A percentile compares a stretch with the other conserved stretches of the same genome.
These are phyloP conservation scores for Leucoraja erinaceus DNA, from an alignment of 2,113 vertebrate species.

Conservation along the genomic window DNA sequence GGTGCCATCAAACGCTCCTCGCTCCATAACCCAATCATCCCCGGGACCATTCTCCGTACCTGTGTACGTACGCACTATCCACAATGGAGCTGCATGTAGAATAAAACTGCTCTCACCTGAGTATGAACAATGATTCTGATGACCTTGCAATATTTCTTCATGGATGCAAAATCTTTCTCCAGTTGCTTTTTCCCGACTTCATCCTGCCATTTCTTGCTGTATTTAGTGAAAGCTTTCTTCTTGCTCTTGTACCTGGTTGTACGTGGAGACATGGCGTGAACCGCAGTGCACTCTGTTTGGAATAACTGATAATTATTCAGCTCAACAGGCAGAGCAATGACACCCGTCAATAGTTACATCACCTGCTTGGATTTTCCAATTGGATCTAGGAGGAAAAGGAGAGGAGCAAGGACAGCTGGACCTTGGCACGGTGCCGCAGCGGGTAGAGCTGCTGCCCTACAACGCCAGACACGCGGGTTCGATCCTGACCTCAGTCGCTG, in stretches of 20 bases:
- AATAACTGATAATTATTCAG: not conserved
- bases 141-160: constrained; percentile 72
- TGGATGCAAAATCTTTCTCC: constrained; percentile 64
- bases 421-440: no score
- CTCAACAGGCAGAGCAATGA: not conserved
- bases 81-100: no score
- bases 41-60: no score
- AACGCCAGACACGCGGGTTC: no score
- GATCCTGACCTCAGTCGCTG: no score
- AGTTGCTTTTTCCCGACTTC: constrained; percentile 59
- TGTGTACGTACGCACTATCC: no score
- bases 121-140: constrained; percentile 70
- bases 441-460: no score
- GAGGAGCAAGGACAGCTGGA: not conserved
- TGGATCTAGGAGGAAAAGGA: not conserved
- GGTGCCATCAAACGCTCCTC: no score
- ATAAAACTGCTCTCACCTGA: constrained; percentile 54
- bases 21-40: no score
- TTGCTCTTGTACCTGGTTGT: constrained; percentile 64
- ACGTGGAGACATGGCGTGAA: not conserved
- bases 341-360: not conserved
- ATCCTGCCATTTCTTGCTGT: constrained; percentile 67
- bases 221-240: constrained; percentile 71
- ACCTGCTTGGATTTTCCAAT: not conserved
- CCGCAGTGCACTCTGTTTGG: not conserved